These are phyloP conservation scores for Darevskia mixta DNA, from an alignment of 2,797 vertebrate species.

Conservation along the genomic window DNA sequence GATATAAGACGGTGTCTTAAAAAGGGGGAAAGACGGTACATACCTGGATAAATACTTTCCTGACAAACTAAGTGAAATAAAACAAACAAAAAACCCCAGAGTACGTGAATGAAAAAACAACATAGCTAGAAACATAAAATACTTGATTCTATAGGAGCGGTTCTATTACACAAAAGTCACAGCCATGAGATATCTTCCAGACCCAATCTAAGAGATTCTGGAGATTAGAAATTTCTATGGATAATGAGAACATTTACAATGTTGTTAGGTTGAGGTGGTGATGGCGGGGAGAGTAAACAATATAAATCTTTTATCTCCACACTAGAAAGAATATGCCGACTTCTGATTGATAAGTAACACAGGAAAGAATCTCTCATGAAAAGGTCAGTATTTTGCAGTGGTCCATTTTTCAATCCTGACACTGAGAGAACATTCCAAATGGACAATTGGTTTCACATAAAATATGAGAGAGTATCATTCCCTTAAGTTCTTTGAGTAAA, in stretches of 20 bases:
- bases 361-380: not conserved
- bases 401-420: not conserved
- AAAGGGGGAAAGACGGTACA: not conserved
- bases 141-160: not conserved
- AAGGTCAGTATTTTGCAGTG: not conserved
- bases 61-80: not conserved
- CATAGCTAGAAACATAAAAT: not conserved
- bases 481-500: not conserved
- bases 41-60: not conserved
- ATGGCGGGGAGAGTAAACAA: not conserved
- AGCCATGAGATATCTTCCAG: conserved; percentile 13
- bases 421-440: not conserved
- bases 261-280: conserved; percentile 24
- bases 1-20: no score
- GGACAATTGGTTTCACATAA: not conserved
- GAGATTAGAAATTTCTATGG: conserved; percentile 31
- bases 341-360: not conserved
- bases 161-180: not conserved
- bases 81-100: not conserved
- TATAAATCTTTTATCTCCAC: not conserved
- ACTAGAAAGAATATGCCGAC: not conserved
- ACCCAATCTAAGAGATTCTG: conserved; percentile 16
- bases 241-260: not conserved
- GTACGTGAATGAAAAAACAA: not conserved
- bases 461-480: not conserved